phyloP scores from a whole-genome alignment of 2,113 vertebrate genomes.

The Amblyornis subalaris region DNA sequence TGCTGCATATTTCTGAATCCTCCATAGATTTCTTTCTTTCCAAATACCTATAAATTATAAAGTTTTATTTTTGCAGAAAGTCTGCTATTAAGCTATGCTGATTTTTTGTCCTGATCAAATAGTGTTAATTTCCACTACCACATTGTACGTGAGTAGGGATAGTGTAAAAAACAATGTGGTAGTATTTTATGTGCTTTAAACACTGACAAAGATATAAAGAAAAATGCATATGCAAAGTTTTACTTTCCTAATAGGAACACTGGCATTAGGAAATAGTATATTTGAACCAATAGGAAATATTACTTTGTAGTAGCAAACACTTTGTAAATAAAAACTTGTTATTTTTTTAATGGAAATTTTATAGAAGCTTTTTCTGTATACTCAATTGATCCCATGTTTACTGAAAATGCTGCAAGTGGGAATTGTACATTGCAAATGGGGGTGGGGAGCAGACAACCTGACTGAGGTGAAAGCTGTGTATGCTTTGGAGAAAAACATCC shows the following conservation, averaged over 20 bases:
- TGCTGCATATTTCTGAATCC: not conserved
- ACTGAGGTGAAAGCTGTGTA: not conserved
- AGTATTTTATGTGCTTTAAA: slow-evolving; percentile 15
- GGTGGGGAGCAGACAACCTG: not conserved
- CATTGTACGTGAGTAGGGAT: not conserved
- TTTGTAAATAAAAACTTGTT: slow-evolving; percentile 76
- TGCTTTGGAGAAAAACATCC: not conserved
- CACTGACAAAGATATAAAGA: slow-evolving; percentile 6
- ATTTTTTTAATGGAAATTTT: slow-evolving; percentile 80
- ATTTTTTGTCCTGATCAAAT: not conserved
- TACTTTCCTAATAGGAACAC: slow-evolving; percentile 45
- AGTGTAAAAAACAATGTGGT: not conserved
- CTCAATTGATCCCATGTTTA: slow-evolving; percentile 52
- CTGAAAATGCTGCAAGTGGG: slow-evolving; percentile 59
- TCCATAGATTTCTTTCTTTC: not conserved
- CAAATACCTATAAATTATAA: slow-evolving; percentile 11
- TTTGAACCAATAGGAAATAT: slow-evolving; percentile 51
- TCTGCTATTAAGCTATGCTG: slow-evolving; percentile 7
- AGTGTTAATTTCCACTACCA: slow-evolving; percentile 35
- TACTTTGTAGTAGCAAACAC: slow-evolving; percentile 69
- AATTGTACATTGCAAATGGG: not conserved
- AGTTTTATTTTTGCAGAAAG: slow-evolving; percentile 31
- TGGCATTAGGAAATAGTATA: slow-evolving; percentile 45
- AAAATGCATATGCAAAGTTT: slow-evolving; percentile 24
- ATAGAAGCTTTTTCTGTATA: slow-evolving; percentile 76